Evolutionary conservation across 2,113 vertebrate species (phyloP), one percentile per base, ranked within the genome.

Genomic region (Lagopus muta): DNA sequence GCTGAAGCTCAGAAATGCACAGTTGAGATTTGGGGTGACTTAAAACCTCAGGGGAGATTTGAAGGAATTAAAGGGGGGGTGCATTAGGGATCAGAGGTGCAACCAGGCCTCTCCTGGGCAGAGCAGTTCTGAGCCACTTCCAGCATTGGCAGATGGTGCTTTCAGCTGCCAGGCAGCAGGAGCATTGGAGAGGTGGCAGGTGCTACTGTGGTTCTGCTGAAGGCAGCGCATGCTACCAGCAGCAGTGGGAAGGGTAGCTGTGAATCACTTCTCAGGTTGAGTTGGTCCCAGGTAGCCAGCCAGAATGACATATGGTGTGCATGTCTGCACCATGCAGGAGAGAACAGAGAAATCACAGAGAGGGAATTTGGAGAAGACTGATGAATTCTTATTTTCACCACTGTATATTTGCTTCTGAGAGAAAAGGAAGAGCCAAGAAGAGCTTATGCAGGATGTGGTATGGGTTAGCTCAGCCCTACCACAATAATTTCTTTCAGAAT

Each of bases 401-500:
- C 43, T 32, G 55, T 72, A 42, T 50, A 30, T 86, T 89, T 92
- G 64, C 86, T 90, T 52, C 74, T 62, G 54, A 43, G 52, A 74
- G 69, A 70, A 92, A 55, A 86, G 67, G 57, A 58, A 82, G 45
- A 82, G 47, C 70, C 79, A 52, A 64, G 60, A 87, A 42, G 80
- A 76, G 36, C 22, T 11, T 91, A 42, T 30, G 83, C 71, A 82
- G 90, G 93, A 90, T 94, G 67, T 0, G 3, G 66, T 84, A 36
- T 83, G 73, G 70, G 47, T 86, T 92, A 82, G 60, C 64, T 62
- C 52, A 70, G 82, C 84, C 48, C 21, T 79, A 66, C 89, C 82
- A 73, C 54, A 83, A 84, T 38, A 66, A 21, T 88, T 77, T 86
- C 86, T 95, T 88, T 88, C 50, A 89, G 2, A 65, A 75, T 88